phyloP scores from a whole-genome alignment of 2,113 vertebrate genomes.

The Lepus americanus region DNA sequence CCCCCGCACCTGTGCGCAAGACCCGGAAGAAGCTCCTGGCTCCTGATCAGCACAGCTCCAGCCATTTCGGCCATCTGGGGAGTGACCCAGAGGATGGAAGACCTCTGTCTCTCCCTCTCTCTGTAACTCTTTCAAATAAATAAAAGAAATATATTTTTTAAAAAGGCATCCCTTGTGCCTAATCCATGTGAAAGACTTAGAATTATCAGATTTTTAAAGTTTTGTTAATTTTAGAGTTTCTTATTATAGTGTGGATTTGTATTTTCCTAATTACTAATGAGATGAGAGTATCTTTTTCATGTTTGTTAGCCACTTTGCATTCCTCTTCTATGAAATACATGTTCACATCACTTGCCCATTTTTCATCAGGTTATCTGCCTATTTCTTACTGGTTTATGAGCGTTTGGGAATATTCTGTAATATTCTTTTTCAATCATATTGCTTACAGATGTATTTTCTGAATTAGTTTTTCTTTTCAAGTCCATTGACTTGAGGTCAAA shows the following conservation, averaged over 20 bases:
- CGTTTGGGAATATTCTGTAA: conserved; percentile 15
- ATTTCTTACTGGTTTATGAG: conserved; percentile 42
- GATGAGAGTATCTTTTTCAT: neutral
- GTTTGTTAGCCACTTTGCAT: neutral
- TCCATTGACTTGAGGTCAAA: conserved; percentile 1
- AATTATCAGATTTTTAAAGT: neutral
- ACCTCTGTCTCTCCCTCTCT: too few relatives aligned
- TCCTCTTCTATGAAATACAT: neutral
- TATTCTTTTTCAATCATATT: conserved; percentile 24
- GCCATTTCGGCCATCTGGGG: too few relatives aligned
- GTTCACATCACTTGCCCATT: conserved; percentile 27
- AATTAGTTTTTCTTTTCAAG: conserved; percentile 11
- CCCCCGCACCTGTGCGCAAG: too few relatives aligned
- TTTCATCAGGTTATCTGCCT: neutral
- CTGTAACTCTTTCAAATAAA: too few relatives aligned
- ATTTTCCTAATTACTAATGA: conserved; percentile 33
- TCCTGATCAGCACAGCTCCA: too few relatives aligned
- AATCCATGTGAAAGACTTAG: neutral
- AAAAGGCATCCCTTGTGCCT: neutral
- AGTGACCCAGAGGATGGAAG: too few relatives aligned
- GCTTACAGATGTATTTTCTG: neutral
- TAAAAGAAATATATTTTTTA: too few relatives aligned
- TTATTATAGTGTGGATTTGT: neutral
- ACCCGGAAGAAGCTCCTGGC: too few relatives aligned
- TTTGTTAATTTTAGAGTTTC: conserved; percentile 4